Base-by-base conservation (phyloP, 1,140 invertebrate species). In the Aleiodes sp. region DNA sequence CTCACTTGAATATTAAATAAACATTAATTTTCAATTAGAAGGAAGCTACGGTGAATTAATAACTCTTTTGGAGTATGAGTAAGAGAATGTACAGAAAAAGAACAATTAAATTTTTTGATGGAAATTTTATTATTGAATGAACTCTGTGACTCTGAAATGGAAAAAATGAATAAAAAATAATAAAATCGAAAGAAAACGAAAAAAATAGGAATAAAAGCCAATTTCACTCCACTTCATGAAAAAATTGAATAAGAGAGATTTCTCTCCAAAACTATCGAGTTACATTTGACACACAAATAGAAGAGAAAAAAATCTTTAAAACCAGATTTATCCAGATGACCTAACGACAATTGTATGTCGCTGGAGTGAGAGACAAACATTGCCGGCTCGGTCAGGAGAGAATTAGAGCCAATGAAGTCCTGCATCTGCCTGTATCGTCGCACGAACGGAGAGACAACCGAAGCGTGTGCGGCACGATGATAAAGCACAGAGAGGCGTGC, bases 331-430 rank as follows among this genome's bases (percentile, higher is more conserved):
- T 52, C 46, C 46, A 52, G 46, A 52, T 52, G 46, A 52, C 46
- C 46, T 24, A 52, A 52, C 46, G 46, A 52, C 46, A 52, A 52
- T 52, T 52, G 46, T 52, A 21, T 16, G 46, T 52, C 46, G 46
- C 26, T 26, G 26, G 46, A 52, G 59, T 31, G 63, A 41, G 56
- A 56, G 59, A 62, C 19, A 52, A 16, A 52, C 12, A 52, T 52
- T 52, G 14, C 2, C 26, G 21, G 46, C 19, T 21, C 68, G 68
- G 62, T 70, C 68, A 70, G 46, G 46, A 12, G 46, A 52, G 61
- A 70, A 70, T 70, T 70, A 70, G 46, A 70, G 68, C 68, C 68
- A 70, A 70, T 70, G 68, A 70, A 70, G 68, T 70, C 68, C 41
- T 70, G 68, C 68, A 70, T 70, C 68, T 70, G 68, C 68, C 46